These are phyloP conservation scores for Amphiprion percula DNA, from an alignment of 2,113 vertebrate genomes.

Conservation along the genomic window DNA sequence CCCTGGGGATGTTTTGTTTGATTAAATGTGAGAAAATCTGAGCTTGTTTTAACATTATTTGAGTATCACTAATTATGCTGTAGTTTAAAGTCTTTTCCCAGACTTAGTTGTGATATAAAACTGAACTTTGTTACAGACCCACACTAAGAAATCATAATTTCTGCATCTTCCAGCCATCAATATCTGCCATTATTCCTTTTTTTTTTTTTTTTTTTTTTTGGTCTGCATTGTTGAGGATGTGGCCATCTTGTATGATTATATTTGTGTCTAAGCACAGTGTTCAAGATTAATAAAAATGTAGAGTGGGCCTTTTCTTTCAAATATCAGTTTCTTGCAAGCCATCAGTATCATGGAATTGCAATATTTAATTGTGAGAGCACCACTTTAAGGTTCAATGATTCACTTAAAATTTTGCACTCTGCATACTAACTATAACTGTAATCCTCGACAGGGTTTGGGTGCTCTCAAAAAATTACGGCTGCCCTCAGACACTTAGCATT, in stretches of 20 bases:
- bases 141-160: neutral
- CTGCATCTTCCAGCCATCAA: neutral
- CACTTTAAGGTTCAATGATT: neutral
- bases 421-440: neutral
- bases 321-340: neutral
- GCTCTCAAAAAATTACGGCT: neutral
- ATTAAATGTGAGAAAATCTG: no score
- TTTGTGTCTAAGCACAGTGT: neutral
- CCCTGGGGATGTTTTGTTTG: no score
- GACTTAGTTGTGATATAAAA: neutral
- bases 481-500: neutral
- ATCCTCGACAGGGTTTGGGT: neutral
- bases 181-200: neutral
- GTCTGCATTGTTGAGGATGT: neutral
- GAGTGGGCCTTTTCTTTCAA: neutral
- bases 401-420: neutral
- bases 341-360: neutral
- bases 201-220: neutral
- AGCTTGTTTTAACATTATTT: neutral
- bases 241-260: no score
- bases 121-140: neutral
- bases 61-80: neutral
- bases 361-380: neutral
- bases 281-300: constrained; percentile 4
- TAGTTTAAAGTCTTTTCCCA: neutral